A percentile compares a stretch with the other conserved stretches of the same genome.
Evolutionary conservation across 2,113 vertebrate genomes (phyloP).

Genomic region (Calidris pugnax): DNA sequence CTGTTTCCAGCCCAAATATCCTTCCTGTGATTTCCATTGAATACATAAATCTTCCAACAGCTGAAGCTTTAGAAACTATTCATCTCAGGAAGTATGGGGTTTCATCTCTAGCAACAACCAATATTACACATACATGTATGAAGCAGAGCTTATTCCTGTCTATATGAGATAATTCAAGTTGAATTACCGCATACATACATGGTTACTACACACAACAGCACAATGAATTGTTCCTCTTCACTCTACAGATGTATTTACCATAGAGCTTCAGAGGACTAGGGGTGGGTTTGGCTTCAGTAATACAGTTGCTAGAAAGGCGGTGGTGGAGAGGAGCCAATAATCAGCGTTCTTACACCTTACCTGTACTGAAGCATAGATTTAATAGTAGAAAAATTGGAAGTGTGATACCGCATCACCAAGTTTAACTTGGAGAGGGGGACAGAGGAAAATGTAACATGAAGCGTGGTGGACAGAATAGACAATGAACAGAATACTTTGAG

Average conservation of each 20-base stretch:
- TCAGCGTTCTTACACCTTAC: background rate
- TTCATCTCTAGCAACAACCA: background rate
- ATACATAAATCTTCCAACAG: background rate
- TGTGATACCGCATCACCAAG: background rate
- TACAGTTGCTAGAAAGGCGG: background rate
- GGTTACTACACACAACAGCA: background rate
- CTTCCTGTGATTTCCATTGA: background rate
- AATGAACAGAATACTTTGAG: background rate
- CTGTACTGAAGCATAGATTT: background rate
- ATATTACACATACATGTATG: background rate
- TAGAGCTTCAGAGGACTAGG: background rate
- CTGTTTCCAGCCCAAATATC: background rate
- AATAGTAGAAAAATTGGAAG: background rate
- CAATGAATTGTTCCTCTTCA: too few species aligned
- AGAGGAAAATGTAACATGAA: background rate
- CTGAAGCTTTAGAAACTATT: background rate
- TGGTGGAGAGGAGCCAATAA: background rate
- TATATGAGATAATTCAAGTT: background rate
- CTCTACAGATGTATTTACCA: background rate
- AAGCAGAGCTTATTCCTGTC: background rate
- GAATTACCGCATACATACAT: accelerated
- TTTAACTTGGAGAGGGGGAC: background rate
- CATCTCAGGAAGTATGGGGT: background rate
- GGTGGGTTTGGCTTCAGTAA: background rate
- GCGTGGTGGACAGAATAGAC: background rate